Conservation (phyloP, 2,797 vertebrate species). For the Megaceryle alcyon region DNA sequence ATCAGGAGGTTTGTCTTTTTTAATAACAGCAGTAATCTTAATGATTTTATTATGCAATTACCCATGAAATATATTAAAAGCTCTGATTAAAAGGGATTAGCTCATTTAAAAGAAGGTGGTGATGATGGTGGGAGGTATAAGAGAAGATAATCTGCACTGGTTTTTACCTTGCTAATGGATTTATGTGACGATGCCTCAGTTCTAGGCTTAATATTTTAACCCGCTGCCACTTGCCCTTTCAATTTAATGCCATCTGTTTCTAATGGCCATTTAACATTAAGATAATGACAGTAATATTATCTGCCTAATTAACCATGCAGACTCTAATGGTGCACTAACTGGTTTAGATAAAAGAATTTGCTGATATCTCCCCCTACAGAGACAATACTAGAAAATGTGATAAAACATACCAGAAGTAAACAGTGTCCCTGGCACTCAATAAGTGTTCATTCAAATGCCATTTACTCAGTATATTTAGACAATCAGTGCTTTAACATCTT, state of each 20-base stretch:
- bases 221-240: constrained; percentile 56
- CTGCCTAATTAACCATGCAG: constrained; percentile 78
- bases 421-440: constrained; percentile 41
- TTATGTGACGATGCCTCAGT: constrained; percentile 48
- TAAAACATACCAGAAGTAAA: constrained; percentile 69
- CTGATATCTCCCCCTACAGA: constrained; percentile 69
- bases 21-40: constrained; percentile 65
- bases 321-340: constrained; percentile 77
- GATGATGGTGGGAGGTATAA: constrained; percentile 7
- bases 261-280: constrained; percentile 79
- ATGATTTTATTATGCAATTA: constrained; percentile 73
- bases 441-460: constrained; percentile 65
- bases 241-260: constrained; percentile 70
- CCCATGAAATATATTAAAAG: constrained; percentile 74
- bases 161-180: constrained; percentile 77
- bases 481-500: constrained; percentile 64
- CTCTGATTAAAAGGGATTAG: constrained; percentile 52
- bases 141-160: constrained; percentile 55
- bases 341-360: constrained; percentile 81
- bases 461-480: constrained; percentile 66
- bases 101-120: constrained; percentile 33
- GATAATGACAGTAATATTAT: constrained; percentile 78
- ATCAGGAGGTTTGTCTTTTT: constrained; percentile 51
- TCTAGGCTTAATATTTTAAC: constrained; percentile 60
- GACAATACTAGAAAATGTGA: constrained; percentile 52